Evolutionary conservation across 2,797 vertebrate species (phyloP).

Genomic region (Chaenodraco wilsoni): DNA sequence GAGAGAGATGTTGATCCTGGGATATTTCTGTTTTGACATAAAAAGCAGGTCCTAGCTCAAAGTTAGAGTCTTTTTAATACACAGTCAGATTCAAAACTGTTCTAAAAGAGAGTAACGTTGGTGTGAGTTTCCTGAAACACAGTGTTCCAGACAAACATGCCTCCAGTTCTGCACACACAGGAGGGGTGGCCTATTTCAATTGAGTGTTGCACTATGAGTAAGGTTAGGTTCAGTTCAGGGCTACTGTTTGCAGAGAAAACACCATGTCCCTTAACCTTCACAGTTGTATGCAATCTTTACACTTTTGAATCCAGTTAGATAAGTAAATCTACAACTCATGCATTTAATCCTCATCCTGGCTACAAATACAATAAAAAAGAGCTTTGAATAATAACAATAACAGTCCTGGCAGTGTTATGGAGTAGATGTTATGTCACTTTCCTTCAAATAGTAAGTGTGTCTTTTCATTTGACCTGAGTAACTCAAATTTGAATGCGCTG

Average conservation of each 20-base stretch:
- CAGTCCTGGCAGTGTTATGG: background rate
- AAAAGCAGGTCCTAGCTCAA: conserved; percentile 29
- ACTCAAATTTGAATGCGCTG: conserved; percentile 58
- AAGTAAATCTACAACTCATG: background rate
- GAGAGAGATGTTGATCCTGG: conserved; percentile 45
- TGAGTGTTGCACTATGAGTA: conserved; percentile 14
- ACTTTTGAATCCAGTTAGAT: conserved; percentile 14
- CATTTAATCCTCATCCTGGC: background rate
- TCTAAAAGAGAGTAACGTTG: conserved; percentile 17
- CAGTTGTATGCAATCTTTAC: conserved; percentile 35
- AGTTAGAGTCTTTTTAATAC: conserved; percentile 25
- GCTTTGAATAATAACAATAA: background rate
- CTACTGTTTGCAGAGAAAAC: conserved; percentile 36
- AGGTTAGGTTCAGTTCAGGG: conserved; percentile 24
- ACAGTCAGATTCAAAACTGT: conserved; percentile 12
- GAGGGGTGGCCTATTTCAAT: conserved; percentile 30
- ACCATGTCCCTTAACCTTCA: conserved; percentile 21
- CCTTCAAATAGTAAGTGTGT: conserved; percentile 1
- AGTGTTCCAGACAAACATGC: conserved; percentile 18
- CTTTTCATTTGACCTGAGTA: conserved; percentile 40
- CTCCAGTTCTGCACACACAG: conserved; percentile 6
- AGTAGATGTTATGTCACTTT: conserved; percentile 11
- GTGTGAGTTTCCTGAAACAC: conserved; percentile 27
- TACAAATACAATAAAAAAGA: background rate
- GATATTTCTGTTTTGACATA: conserved; percentile 39